Conservation (phyloP, 2,113 vertebrate genomes). For the Spilogale gracilis region DNA sequence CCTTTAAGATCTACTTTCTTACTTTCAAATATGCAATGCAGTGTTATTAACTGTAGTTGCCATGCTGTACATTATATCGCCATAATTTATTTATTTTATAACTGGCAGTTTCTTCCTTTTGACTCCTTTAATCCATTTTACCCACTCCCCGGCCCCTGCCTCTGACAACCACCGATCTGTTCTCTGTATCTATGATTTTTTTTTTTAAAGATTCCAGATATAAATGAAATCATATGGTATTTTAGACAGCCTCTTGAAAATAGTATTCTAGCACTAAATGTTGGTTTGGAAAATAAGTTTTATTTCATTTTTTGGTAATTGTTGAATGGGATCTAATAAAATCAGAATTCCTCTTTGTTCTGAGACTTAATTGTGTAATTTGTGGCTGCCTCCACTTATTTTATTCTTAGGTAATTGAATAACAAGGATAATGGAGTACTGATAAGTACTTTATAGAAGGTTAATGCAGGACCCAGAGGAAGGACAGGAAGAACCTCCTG, state of each 20-base stretch:
- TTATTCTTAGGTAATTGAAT: neutral
- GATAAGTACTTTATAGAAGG: neutral
- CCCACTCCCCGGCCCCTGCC: neutral
- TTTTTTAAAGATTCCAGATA: neutral
- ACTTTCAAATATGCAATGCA: neutral
- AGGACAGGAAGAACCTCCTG: neutral
- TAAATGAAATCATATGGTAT: neutral
- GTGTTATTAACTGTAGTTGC: neutral
- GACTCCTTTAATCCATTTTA: neutral
- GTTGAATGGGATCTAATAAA: neutral
- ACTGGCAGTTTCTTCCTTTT: neutral
- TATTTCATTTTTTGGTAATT: neutral
- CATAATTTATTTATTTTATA: neutral
- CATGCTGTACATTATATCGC: neutral
- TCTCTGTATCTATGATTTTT: neutral
- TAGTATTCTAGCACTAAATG: neutral
- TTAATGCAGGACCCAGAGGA: neutral
- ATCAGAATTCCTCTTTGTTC: neutral
- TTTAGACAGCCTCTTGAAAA: neutral
- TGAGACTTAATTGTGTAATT: constrained; percentile 4
- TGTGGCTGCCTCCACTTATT: neutral
- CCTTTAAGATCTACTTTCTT: neutral
- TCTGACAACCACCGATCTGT: neutral
- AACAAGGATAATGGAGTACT: neutral
- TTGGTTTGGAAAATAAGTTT: neutral